A percentile compares a stretch with the other conserved stretches of the same genome.
Conservation (phyloP, 2,888 invertebrate species). For the Latrodectus hesperus region DNA sequence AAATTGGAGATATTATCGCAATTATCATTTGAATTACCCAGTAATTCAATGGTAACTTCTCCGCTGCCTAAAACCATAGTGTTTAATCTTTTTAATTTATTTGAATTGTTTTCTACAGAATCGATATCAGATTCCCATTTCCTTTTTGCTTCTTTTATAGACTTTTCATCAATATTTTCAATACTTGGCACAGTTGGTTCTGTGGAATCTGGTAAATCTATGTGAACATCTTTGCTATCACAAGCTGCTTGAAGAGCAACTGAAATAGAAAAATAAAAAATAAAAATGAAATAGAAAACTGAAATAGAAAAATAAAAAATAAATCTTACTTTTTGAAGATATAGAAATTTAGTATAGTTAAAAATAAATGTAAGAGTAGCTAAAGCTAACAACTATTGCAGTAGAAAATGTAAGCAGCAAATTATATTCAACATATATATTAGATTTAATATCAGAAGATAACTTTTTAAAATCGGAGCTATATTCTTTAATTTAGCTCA, state of each 20-base stretch:
- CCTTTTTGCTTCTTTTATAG: conserved; percentile 49
- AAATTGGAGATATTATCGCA: conserved; percentile 54
- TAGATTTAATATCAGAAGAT: background rate
- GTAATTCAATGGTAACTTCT: conserved; percentile 44
- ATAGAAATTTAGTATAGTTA: no score
- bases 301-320: conserved; percentile 17
- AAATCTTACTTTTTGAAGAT: no score
- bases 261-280: conserved; percentile 25
- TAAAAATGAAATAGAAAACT: no score
- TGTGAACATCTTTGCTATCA: conserved; percentile 52
- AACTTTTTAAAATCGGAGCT: background rate
- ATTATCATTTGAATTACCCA: conserved; percentile 22
- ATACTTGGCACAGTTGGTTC: conserved; percentile 3
- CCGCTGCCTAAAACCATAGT: conserved; percentile 41
- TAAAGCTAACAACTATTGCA: background rate
- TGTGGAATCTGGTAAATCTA: conserved; percentile 23
- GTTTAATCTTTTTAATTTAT: conserved; percentile 52
- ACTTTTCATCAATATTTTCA: conserved; percentile 20
- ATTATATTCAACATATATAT: background rate
- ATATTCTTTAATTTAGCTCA: no score
- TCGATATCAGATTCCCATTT: conserved; percentile 52
- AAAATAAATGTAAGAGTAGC: no score
- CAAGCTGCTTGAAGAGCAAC: conserved; percentile 59
- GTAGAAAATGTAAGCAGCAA: background rate
- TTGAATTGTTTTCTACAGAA: conserved; percentile 22